Conservation (phyloP, 1,140 invertebrate genomes). For the Scaptodrosophila lebanonensis region DNA sequence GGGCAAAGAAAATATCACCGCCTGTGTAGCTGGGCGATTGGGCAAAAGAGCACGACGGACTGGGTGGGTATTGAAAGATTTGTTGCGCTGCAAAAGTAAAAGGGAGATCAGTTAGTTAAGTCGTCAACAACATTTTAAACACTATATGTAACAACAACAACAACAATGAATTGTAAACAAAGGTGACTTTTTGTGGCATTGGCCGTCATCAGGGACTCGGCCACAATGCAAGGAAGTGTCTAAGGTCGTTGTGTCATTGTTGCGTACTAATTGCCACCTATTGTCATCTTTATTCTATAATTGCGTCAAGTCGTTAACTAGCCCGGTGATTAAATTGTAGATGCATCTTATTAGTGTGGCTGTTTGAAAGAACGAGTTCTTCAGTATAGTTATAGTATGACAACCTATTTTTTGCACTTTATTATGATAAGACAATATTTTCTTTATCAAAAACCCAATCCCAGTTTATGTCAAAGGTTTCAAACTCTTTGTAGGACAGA, state of each 20-base stretch:
- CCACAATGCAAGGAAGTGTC: conserved; percentile 63
- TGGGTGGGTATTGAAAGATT: conserved; percentile 73
- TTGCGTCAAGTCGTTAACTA: too few relatives aligned
- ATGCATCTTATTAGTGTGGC: too few relatives aligned
- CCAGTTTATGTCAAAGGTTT: too few relatives aligned
- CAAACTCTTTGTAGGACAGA: too few relatives aligned
- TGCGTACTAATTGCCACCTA: conserved; percentile 3
- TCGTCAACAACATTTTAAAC: conserved; percentile 4
- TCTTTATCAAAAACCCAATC: too few relatives aligned
- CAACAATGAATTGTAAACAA: conserved; percentile 28
- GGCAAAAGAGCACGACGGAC: conserved; percentile 60
- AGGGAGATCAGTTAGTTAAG: conserved; percentile 4
- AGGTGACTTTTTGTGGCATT: conserved; percentile 44
- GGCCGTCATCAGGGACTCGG: conserved; percentile 21
- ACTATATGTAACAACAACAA: conserved; percentile 19
- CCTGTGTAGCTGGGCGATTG: conserved; percentile 42
- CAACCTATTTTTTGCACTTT: too few relatives aligned
- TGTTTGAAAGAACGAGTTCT: too few relatives aligned
- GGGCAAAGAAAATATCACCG: conserved; percentile 68
- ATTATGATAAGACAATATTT: too few relatives aligned
- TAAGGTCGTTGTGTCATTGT: conserved; percentile 43
- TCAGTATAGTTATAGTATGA: too few relatives aligned
- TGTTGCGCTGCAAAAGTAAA: conserved; percentile 54
- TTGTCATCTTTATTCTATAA: conserved; percentile 18
- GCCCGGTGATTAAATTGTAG: too few relatives aligned